Evolutionary conservation across 2,888 invertebrate species (phyloP), one percentile per base, ranked within the genome.

Genomic region (Eustalomyia histrio): DNA sequence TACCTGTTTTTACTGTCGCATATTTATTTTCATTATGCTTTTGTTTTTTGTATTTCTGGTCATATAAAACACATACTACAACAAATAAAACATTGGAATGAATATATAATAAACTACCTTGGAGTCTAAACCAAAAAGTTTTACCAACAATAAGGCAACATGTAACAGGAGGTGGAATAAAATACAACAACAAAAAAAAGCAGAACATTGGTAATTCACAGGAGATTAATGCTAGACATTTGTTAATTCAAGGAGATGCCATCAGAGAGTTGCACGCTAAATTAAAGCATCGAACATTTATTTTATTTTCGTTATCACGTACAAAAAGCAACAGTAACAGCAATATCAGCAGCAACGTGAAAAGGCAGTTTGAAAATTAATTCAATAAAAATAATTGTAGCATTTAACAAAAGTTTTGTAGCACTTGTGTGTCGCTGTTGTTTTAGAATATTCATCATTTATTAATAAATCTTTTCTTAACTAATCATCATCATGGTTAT

Each of bases 1-100:
- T 84, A 84, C 84, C 84, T 84, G 84, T 81, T 83, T 84, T 83
- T 82, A 83, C 80, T 84, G 84, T 83, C 80, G 80, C 84, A 75
- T 82, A 84, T 84, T 84, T 83, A 83, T 84, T 84, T 84, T 83
- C 82, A 83, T 84, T 84, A 84, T 63, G 60, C 39, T 69, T 60
- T 65, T 58, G 71, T 75, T 64, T 58, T 63, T 64, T 39, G 5
- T 68, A 5, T 29, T 33, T 29, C 29, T 43, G 60, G 33, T 52
- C 74, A 43, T 16, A 50, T 18, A 43, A 1, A 12, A 7, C 64
- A 60, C 29, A 47, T 60, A 10, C 39, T 16, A 16, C 9, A 39
- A 16, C 2, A 14, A 43, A 12, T 10, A 53, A 61, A 33, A 16
- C 65, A 76, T 75, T 52, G 52, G 53, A 53, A 71, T 53, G 68